phyloP scores from a whole-genome alignment of 2,888 invertebrate genomes.

The Acrobeloides nanus region DNA sequence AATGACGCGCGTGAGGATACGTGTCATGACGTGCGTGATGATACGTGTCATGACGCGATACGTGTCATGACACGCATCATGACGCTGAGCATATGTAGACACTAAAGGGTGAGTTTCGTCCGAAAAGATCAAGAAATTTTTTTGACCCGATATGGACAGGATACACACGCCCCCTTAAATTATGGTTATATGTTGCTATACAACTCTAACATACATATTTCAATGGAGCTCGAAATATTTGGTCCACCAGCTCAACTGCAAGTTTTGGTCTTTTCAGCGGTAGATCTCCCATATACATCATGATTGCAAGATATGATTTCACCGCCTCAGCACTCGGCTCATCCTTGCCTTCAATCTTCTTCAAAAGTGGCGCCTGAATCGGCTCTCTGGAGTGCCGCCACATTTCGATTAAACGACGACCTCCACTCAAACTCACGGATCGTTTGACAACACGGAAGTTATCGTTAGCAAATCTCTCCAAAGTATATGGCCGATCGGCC shows the following conservation, averaged over 20 bases:
- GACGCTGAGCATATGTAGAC: too few relatives aligned
- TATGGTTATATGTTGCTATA: background rate
- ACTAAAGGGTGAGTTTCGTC: too few relatives aligned
- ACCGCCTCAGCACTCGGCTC: constrained; percentile 60
- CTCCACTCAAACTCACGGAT: too few relatives aligned
- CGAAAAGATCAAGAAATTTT: too few relatives aligned
- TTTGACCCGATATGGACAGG: too few relatives aligned
- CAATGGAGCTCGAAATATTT: constrained; percentile 91
- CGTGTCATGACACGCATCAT: too few relatives aligned
- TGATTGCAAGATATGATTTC: constrained; percentile 56
- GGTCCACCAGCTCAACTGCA: constrained; percentile 85
- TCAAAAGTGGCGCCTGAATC: constrained; percentile 82
- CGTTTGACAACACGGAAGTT: too few relatives aligned
- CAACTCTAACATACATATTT: constrained; percentile 66
- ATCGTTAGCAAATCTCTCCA: constrained; percentile 87
- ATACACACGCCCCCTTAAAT: too few relatives aligned
- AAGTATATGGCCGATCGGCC: constrained; percentile 73
- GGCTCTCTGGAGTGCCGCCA: constrained; percentile 87
- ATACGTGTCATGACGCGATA: too few relatives aligned
- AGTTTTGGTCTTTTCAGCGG: constrained; percentile 68
- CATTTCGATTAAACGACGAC: constrained; percentile 64
- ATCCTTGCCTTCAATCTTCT: constrained; percentile 75
- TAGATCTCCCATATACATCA: constrained; percentile 95
- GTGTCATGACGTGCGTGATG: too few relatives aligned
- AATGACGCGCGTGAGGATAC: too few relatives aligned